Evolutionary conservation across 2,113 vertebrate species (phyloP).

Genomic region (Neodontobutis hainanensis): DNA sequence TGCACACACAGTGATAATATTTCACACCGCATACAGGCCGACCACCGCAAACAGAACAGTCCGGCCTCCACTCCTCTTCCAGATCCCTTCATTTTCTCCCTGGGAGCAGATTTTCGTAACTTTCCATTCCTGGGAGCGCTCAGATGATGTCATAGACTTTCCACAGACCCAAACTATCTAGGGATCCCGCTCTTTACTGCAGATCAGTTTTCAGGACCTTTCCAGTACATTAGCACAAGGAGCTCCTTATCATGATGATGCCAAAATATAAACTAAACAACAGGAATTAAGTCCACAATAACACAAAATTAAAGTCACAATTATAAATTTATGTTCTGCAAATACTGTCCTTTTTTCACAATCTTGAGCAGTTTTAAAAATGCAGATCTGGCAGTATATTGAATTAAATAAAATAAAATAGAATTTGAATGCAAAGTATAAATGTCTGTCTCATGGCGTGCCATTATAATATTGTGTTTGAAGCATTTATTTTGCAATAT

Average conservation of each 20-base stretch:
- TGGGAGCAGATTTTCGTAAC: slow-evolving; percentile 73
- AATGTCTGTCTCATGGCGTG: too few relatives aligned
- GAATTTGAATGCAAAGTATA: too few relatives aligned
- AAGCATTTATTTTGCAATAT: too few relatives aligned
- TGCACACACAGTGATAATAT: slow-evolving; percentile 67
- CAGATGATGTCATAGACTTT: slow-evolving; percentile 76
- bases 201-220: neutral
- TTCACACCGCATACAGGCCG: slow-evolving; percentile 61
- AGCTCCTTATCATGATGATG: neutral
- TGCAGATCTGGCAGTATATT: too few relatives aligned
- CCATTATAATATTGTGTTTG: too few relatives aligned
- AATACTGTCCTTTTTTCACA: too few relatives aligned
- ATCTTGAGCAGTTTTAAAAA: too few relatives aligned
- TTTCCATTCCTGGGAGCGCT: slow-evolving; percentile 69
- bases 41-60: slow-evolving; percentile 61
- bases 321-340: too few relatives aligned
- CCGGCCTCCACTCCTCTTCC: slow-evolving; percentile 52
- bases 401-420: too few relatives aligned
- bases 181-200: slow-evolving; percentile 43
- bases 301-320: too few relatives aligned
- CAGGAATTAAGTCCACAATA: neutral
- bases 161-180: slow-evolving; percentile 65
- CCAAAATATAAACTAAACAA: neutral
- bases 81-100: slow-evolving; percentile 64
- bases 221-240: neutral